Base-by-base conservation (phyloP, 2,113 vertebrate genomes). In the Oncorhynchus clarkii region DNA sequence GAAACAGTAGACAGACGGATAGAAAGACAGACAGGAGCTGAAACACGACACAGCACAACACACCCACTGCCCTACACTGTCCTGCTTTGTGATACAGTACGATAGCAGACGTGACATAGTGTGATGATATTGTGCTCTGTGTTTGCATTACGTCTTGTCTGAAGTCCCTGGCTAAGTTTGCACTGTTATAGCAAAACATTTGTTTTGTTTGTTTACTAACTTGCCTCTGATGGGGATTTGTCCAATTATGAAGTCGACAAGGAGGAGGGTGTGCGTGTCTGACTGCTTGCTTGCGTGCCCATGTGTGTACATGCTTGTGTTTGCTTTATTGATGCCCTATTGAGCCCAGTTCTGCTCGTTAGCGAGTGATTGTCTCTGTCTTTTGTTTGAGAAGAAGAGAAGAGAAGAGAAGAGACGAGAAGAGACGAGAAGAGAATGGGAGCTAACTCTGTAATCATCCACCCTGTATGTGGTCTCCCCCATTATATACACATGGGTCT, bases 11-110 rank as follows among this genome's bases (percentile, higher is more conserved):
- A 71, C 18, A 34, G 31, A 34, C 5, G 1, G 31, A 31, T 5
- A 70, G 6, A 70, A 1, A 70, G 6, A 70, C 18, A 34, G 31
- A 34, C 31, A 34, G 31, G 31, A 34, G 5, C 31, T 34, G 31
- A 34, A 34, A 34, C 31, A 72, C 54, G 39, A n/a, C 8, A 72
- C 54, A 62, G 13, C 8, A 73, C 72, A 64, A 73, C 57, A 39
- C 20, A 72, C 48, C 29, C 22, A 59, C 27, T 18, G 8, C 16
- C 18, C 7, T 48, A 45, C 26, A 22, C 18, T 27, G 34, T 13
- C 16, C 16, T 22, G 5, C 13, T 31, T 27, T 16, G n/a, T 34
- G 26, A 5, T 16, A 34, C 1, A 51, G 14, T 67, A 34, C n/a
- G 34, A 39, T 39, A 9, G 8, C 34, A 39, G 34, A 39, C 7